Evolutionary conservation across 2,888 invertebrate genomes (phyloP).

Genomic region (Macrophya alboannulata): DNA sequence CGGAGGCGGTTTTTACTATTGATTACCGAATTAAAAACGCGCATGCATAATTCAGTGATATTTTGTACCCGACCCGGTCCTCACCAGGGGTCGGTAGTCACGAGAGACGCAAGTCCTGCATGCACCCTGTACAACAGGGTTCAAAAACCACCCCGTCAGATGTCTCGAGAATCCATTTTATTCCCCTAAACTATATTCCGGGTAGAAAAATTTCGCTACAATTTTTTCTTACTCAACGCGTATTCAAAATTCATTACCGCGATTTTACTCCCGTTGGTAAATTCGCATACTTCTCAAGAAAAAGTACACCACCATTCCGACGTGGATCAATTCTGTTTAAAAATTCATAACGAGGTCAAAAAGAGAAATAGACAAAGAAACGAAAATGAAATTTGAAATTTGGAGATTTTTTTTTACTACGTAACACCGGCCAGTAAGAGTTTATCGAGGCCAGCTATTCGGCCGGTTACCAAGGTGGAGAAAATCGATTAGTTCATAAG

Average conservation of each 20-base stretch:
- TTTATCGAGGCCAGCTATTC: conserved; percentile 56
- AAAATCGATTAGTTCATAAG: conserved; percentile 58
- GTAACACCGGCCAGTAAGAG: background rate
- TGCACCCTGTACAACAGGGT: background rate
- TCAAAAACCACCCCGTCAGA: conserved; percentile 22
- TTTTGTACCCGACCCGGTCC: conserved; percentile 43
- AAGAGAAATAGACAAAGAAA: conserved; percentile 30
- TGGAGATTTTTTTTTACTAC: background rate
- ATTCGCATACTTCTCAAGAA: background rate
- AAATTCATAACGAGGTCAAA: conserved; percentile 17
- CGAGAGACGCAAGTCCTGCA: background rate
- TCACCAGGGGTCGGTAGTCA: conserved; percentile 53
- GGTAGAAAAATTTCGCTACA: conserved; percentile 55
- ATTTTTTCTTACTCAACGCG: background rate
- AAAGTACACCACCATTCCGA: background rate
- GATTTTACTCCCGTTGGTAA: background rate
- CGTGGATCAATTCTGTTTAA: background rate
- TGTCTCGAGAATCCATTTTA: conserved; percentile 54
- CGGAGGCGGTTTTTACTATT: conserved; percentile 77
- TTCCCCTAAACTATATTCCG: conserved; percentile 14
- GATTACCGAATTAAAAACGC: conserved; percentile 78
- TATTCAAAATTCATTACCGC: background rate
- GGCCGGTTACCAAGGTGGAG: conserved; percentile 49
- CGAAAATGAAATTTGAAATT: background rate
- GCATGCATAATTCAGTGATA: conserved; percentile 77